Evolutionary conservation across 2,797 vertebrate species (phyloP).

Genomic region (Graptemys geographica): DNA sequence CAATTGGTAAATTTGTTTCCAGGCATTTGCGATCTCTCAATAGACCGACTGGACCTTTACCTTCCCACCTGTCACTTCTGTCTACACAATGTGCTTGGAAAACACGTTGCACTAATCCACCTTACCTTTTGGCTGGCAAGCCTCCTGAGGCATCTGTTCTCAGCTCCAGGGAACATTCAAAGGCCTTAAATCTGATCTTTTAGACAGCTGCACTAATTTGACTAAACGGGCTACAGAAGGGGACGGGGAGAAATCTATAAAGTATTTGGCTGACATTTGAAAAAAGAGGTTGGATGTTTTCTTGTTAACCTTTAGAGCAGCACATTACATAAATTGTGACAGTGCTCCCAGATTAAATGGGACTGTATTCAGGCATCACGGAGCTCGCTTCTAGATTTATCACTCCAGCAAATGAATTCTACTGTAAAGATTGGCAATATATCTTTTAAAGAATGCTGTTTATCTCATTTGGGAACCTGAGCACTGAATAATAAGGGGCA

Average conservation of each 20-base stretch:
- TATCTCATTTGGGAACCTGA: conserved; percentile 68
- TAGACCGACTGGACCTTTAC: not conserved
- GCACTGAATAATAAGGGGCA: conserved; percentile 61
- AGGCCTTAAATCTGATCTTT: conserved; percentile 70
- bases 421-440: conserved; percentile 64
- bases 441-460: conserved; percentile 72
- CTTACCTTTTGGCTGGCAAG: conserved; percentile 61
- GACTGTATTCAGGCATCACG: conserved; percentile 35
- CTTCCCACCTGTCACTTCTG: conserved; percentile 23
- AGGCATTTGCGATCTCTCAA: conserved; percentile 13
- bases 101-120: conserved; percentile 38
- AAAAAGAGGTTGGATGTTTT: conserved; percentile 77
- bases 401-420: conserved; percentile 70
- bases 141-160: conserved; percentile 63
- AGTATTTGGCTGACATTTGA: conserved; percentile 75
- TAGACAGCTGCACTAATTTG: conserved; percentile 74
- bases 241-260: conserved; percentile 67
- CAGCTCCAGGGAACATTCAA: conserved; percentile 61
- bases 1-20: conserved; percentile 14
- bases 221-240: conserved; percentile 57
- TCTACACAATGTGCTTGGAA: conserved; percentile 39
- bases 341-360: conserved; percentile 64
- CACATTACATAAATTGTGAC: conserved; percentile 70
- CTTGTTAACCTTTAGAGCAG: conserved; percentile 72
- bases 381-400: conserved; percentile 66